Evolutionary conservation across 2,888 invertebrate genomes (phyloP), one percentile per base, ranked within the genome.

Genomic region (Bombylius discolor): DNA sequence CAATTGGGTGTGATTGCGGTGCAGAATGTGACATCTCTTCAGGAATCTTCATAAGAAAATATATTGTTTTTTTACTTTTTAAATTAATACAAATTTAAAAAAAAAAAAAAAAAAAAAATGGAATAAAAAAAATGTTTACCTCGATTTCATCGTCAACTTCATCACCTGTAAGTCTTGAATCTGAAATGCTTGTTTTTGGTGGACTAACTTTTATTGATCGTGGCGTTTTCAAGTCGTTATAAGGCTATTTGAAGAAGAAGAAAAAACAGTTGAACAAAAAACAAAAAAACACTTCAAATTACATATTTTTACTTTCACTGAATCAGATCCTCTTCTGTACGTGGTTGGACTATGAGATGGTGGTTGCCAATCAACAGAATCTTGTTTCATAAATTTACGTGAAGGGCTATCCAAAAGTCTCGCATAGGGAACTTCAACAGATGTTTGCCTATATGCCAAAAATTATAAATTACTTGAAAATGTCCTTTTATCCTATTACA

Each of bases 171-270:
- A 91, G 72, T 70, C 87, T 87, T 0, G 91, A 90, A 73, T 91
- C 92, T 0, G 90, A 91, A 5, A 85, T 83, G 68, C 89, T 90
- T 61, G 89, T 89, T 67, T 91, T 90, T 1, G 85, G 84, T n/a
- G 75, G 70, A n/a, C 81, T 80, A 5, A 81, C 78, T 50, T 76
- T 78, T 44, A 74, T 51, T 45, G 68, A 63, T 52, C 64, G 36
- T 47, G 47, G 45, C 63, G 45, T 58, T 63, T 51, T 23, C 3
- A 23, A 23, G 3, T 23, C 23, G 23, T 23, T 23, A 23, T 23
- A 23, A 23, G 23, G 23, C 23, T 23, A 23, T 23, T 23, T 23
- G 23, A 23, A 23, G 23, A 23, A 23, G 23, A 23, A 23, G 23
- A 23, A 23, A 23, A 23, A 23, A 23, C 23, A 23, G 23, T 23